Base-by-base conservation (phyloP, 2,113 vertebrate species). In the Chrysemys picta region DNA sequence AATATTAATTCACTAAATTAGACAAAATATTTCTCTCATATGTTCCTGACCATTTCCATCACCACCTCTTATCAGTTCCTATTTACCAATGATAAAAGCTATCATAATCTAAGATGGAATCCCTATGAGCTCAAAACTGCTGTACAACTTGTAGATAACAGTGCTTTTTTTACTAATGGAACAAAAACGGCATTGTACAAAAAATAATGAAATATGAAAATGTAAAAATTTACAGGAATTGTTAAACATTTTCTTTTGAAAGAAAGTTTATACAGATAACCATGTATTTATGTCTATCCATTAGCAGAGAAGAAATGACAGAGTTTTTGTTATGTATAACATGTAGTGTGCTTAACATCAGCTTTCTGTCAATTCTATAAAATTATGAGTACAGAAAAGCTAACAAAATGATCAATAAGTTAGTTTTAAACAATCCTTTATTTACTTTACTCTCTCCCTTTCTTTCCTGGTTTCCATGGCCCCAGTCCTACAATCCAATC, bases 1-100 rank as follows among this genome's bases (percentile, higher is more conserved):
- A 92, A 19, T 49, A 90, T 85, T 79, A 1, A 56, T 52, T 72
- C n/a, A 93, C 87, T 84, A 90, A 87, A 80, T 90, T 81, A 84
- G 84, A 85, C 93, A 95, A 90, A 3, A 47, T 78, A 65, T 52
- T 85, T 95, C 82, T 57, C 45, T 90, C 88, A 22, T 35, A 80
- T 35, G 81, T 42, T 69, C 11, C 38, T 54, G 87, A 17, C 1
- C 13, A 62, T 93, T 94, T 94, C 85, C 78, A 86, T 7, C 56
- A 45, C 24, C 88, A 2, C 27, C 59, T 62, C 89, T 93, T 90
- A 72, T 81, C 79, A 84, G 49, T 93, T 91, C 16, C 25, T 85
- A 42, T 52, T 8, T 89, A 42, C 81, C 88, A 79, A 75, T 52
- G 4, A 82, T 59, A 84, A 93, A 90, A 90, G 52, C 17, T 78